Conservation (phyloP, 2,888 invertebrate genomes). For the Spilarctia lutea region DNA sequence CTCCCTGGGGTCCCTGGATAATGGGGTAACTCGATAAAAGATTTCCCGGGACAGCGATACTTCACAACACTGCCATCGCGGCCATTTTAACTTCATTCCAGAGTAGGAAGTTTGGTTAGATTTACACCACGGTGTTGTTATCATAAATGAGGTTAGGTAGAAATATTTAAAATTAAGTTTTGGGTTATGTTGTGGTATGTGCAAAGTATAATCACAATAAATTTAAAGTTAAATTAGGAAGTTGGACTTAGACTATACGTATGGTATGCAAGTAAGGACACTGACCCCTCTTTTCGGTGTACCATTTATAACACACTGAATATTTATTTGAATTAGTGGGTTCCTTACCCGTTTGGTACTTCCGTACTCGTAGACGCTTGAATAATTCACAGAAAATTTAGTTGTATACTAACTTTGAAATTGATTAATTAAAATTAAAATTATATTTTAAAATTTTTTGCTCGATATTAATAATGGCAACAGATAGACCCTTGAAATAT, state of each 20-base stretch:
- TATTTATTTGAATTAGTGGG: no score
- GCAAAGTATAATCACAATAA: not conserved
- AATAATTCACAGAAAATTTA: no score
- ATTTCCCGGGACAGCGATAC: conserved; percentile 78
- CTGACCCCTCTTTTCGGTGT: not conserved
- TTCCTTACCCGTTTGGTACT: not conserved
- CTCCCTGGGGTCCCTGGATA: conserved; percentile 58
- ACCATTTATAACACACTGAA: not conserved
- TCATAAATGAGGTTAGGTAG: conserved; percentile 42
- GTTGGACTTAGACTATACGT: not conserved
- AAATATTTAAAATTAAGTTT: conserved; percentile 21
- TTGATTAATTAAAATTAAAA: no score
- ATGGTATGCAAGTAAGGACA: not conserved
- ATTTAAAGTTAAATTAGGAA: not conserved
- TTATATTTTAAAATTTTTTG: no score
- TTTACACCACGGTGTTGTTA: conserved; percentile 52
- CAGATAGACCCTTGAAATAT: no score
- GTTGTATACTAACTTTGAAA: no score
- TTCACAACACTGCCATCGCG: conserved; percentile 58
- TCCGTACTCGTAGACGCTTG: no score
- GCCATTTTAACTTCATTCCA: conserved; percentile 56
- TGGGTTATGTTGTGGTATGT: conserved; percentile 8
- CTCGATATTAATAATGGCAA: no score
- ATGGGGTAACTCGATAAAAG: conserved; percentile 83
- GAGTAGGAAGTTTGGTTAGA: conserved; percentile 54